Evolutionary conservation across 2,888 invertebrate genomes (phyloP), one percentile per base, ranked within the genome.

Genomic region (Mimachlamys varia): DNA sequence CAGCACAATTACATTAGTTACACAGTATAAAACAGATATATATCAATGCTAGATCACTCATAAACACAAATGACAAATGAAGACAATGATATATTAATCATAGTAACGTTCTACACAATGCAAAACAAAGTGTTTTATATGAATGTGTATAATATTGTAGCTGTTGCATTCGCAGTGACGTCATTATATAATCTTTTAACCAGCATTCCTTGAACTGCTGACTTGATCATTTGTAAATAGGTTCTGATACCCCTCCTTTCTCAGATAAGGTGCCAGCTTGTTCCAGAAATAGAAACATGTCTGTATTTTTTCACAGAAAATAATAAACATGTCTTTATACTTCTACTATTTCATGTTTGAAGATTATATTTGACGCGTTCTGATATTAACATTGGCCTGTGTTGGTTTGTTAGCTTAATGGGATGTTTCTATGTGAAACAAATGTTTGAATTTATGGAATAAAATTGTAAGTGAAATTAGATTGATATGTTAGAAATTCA

Each of bases 311-410:
- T 76, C 76, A 76, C 27, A 76, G 76, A 76, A 33, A 76, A 3
- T 76, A 76, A 76, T 76, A 76, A 76, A 76, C 76, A 33, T 76
- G 76, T 76, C 76, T 33, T 76, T 76, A 7, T 33, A 27, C 33
- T 76, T 27, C 27, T 33, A 76, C 76, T 76, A 76, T 76, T 76
- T 76, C 76, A 76, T 12, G 76, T 76, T 33, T 12, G 33, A 76
- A 76, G 76, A 76, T 76, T 76, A 27, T 0, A 7, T 76, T 76
- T 76, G 76, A 33, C 76, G 33, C 2, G 5, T 76, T 76, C 10
- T 33, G 12, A 76, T 76, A 27, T 10, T 13, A 76, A 33, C 33
- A 33, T 13, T 22, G 58, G 19, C 3, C 1, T 58, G 55, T 53
- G 15, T 1, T 53, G n/a, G 7, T 19, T 58, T 58, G n/a, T 58